phyloP scores from a whole-genome alignment of 2,888 invertebrate genomes.

The Steinernema hermaphroditum region DNA sequence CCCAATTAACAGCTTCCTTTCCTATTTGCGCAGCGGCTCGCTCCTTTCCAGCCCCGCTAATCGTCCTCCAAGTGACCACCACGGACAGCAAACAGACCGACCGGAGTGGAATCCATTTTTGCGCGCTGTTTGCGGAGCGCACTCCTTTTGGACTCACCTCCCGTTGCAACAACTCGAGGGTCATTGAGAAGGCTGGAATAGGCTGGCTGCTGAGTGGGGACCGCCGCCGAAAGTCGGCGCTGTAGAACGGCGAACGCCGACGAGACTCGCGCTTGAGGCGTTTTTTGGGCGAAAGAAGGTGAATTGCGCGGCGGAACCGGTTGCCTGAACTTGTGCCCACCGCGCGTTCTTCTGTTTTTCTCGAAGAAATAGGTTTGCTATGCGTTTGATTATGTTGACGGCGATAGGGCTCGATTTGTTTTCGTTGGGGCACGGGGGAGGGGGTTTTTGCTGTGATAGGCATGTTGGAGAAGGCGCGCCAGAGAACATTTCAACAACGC shows the following conservation, averaged over 20 bases:
- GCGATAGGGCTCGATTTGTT: no score
- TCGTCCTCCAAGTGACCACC: background rate
- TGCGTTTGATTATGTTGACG: no score
- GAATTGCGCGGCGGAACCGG: background rate
- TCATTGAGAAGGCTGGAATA: background rate
- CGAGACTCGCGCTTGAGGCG: background rate
- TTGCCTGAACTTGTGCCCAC: background rate
- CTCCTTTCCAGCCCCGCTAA: no score
- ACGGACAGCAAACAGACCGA: background rate
- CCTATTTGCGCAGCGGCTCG: no score
- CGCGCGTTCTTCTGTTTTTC: no score
- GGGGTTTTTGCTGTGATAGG: no score
- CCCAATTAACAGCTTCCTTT: no score
- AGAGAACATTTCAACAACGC: no score
- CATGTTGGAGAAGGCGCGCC: no score
- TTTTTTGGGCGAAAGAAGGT: background rate
- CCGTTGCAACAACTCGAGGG: slow-evolving; percentile 3
- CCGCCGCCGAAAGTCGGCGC: background rate
- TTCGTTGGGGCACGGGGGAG: no score
- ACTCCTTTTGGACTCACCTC: background rate
- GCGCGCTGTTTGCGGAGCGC: no score
- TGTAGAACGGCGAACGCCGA: background rate
- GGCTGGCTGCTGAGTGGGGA: background rate
- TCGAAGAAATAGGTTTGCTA: no score
- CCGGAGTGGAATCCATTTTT: background rate